Evolutionary conservation across 2,888 invertebrate species (phyloP), one percentile per base, ranked within the genome.

Genomic region (Drosophila robusta): DNA sequence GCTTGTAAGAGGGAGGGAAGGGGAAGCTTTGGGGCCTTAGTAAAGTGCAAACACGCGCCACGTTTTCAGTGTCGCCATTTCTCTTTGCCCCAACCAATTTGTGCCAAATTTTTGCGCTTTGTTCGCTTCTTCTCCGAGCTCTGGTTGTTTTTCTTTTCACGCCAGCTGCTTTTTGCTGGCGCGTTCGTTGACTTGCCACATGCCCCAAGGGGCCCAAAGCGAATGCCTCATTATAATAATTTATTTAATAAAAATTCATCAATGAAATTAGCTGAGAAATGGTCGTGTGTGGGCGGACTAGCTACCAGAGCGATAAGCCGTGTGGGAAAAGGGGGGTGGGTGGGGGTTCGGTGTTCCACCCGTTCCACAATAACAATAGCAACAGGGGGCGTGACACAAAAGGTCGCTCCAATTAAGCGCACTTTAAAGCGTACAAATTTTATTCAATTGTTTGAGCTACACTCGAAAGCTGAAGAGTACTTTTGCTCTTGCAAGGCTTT

Each of bases 241-340:
- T 85, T 89, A 89, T 85, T 85, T 73, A 89, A 89, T 89, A 89
- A 85, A 89, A 89, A 78, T 87, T 89, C 87, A 89, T 89, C 90
- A 89, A 85, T 89, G 89, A 84, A 89, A 85, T 85, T 82, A 87
- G 87, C 75, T 75, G 58, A 75, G 57, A 68, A 62, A 73, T 70
- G 39, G 38, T 18, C 9, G 39, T 49, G 49, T 54, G 47, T 63
- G 50, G 57, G 67, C 63, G 65, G 44, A 18, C 39, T 5, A 14
- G 41, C 42, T n/a, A 45, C n/a, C 26, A 44, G 39, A 26, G 24
- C n/a, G 11, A 1, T 29, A 8, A 16, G 26, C 0, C 4, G 6
- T 3, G 45, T 11, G 12, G 29, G 5, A 24, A 2, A 9, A 0
- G 12, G n/a, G n/a, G 47, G 32, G 9, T 6, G 26, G 16, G 12